Evolutionary conservation across 2,888 invertebrate species (phyloP), one percentile per base, ranked within the genome.

Genomic region (Volucella zonaria): DNA sequence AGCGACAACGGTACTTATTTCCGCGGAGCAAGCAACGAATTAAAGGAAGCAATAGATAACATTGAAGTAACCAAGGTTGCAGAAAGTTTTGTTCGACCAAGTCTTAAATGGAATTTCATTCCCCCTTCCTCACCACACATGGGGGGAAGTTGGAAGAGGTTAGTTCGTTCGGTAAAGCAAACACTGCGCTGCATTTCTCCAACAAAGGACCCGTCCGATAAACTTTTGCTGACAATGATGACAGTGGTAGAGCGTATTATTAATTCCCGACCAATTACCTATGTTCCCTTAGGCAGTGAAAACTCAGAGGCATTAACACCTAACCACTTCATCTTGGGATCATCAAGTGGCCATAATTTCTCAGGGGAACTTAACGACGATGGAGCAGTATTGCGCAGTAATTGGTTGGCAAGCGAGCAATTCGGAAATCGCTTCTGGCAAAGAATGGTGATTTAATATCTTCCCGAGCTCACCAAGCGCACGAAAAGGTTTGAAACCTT

Each of bases 81-180:
- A 14, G 43, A 58, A 31, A 64, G 18, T 8, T 77, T 82, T 56
- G n/a, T 49, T 2, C 43, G 61, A 18, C 42, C 64, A 64, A 73
- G 67, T 10, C 70, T 87, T 2, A 74, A 82, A 23, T 87, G 87
- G 88, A 74, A 78, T 4, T 88, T 88, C 52, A 88, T 82, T 49
- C 87, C 87, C 1, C 87, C 87, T 0, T 71, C 73, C 1, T 51
- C 87, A 12, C 88, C 87, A 1, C 87, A 88, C 14, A 87, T 64
- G 64, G 68, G 64, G 1, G 70, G 62, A 80, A 83, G 87, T 73
- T n/a, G 87, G 87, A 14, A 58, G 75, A 54, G 86, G 4, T 56
- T 85, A 12, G 54, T 78, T n/a, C 40, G 70, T 1, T 78, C 64
- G 4, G 81, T 87, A 3, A 87, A 87, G 43, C n/a, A n/a, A n/a